A percentile compares a stretch with the other conserved stretches of the same genome.
Conservation (phyloP, 2,797 vertebrate species). For the Enteromius radiatus region DNA sequence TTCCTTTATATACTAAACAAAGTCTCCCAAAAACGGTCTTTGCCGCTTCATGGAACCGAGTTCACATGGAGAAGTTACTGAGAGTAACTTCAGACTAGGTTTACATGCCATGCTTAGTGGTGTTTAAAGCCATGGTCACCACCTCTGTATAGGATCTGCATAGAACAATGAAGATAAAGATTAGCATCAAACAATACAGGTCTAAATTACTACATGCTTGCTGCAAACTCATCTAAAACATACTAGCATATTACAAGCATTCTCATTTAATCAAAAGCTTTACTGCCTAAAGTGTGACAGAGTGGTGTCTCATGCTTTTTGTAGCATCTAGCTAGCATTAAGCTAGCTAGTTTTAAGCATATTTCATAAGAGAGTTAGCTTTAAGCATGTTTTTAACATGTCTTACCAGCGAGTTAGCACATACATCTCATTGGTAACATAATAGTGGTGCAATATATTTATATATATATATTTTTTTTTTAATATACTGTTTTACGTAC, state of each 20-base stretch:
- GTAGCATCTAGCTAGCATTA: conserved; percentile 33
- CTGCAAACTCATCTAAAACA: conserved; percentile 42
- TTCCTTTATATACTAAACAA: conserved; percentile 1
- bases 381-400: conserved; percentile 16
- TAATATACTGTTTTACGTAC: not conserved
- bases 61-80: conserved; percentile 51
- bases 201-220: conserved; percentile 50
- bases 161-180: conserved; percentile 41
- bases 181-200: conserved; percentile 43
- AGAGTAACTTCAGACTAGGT: conserved; percentile 44
- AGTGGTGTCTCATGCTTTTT: conserved; percentile 48
- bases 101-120: conserved; percentile 56
- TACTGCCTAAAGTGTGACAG: conserved; percentile 31
- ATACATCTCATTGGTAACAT: conserved; percentile 18
- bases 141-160: conserved; percentile 42
- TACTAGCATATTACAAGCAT: conserved; percentile 21
- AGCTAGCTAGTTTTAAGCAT: conserved; percentile 26
- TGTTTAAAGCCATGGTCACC: conserved; percentile 50
- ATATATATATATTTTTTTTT: not conserved
- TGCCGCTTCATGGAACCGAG: conserved; percentile 10
- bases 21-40: conserved; percentile 10
- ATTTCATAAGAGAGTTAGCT: conserved; percentile 1
- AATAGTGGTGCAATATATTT: conserved; percentile 6
- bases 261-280: conserved; percentile 32
- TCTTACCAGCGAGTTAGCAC: conserved; percentile 36